Percentiles rank a stretch among this genome's conserved stretches.
These are phyloP conservation scores for Drosophila triauraria DNA, from an alignment of 1,140 invertebrate genomes.

Conservation along the genomic window DNA sequence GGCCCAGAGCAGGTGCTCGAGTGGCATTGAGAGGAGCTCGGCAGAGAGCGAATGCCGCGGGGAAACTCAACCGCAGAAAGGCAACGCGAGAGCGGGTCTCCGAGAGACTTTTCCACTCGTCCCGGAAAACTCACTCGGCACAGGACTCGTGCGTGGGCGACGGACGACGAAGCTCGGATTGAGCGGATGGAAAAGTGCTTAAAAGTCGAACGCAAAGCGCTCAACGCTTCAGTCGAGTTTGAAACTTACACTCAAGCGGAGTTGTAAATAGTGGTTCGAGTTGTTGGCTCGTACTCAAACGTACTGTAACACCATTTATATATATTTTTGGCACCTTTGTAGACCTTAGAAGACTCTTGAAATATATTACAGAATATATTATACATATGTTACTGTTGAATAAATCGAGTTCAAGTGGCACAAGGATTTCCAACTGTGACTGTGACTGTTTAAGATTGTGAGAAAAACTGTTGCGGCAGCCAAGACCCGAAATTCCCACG, in stretches of 20 bases:
- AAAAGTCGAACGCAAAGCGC: slow-evolving; percentile 70
- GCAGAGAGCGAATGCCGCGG: slow-evolving; percentile 37
- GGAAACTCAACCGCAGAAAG: slow-evolving; percentile 32
- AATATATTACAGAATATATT: slow-evolving; percentile 13
- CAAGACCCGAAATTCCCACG: slow-evolving; percentile 38
- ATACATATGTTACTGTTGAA: slow-evolving; percentile 7
- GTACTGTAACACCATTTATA: slow-evolving; percentile 69
- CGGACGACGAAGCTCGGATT: slow-evolving; percentile 13
- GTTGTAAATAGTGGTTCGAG: slow-evolving; percentile 84
- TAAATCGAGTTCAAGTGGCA: slow-evolving; percentile 7
- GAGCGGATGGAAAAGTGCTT: slow-evolving; percentile 43
- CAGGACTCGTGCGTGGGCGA: slow-evolving; percentile 34
- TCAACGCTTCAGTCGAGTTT: slow-evolving; percentile 84
- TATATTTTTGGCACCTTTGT: slow-evolving; percentile 11
- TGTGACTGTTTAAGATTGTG: slow-evolving; percentile 22
- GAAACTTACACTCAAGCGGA: slow-evolving; percentile 84
- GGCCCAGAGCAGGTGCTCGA: slow-evolving; percentile 41
- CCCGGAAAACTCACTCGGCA: slow-evolving; percentile 17
- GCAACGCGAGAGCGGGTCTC: not conserved
- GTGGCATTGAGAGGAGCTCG: slow-evolving; percentile 44
- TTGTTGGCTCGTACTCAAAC: slow-evolving; percentile 85
- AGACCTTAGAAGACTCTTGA: slow-evolving; percentile 16
- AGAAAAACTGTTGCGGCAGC: slow-evolving; percentile 13
- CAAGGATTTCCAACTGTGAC: slow-evolving; percentile 41
- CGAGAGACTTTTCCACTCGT: slow-evolving; percentile 34